Conservation (phyloP, 2,888 invertebrate species). For the Selenia dentaria region DNA sequence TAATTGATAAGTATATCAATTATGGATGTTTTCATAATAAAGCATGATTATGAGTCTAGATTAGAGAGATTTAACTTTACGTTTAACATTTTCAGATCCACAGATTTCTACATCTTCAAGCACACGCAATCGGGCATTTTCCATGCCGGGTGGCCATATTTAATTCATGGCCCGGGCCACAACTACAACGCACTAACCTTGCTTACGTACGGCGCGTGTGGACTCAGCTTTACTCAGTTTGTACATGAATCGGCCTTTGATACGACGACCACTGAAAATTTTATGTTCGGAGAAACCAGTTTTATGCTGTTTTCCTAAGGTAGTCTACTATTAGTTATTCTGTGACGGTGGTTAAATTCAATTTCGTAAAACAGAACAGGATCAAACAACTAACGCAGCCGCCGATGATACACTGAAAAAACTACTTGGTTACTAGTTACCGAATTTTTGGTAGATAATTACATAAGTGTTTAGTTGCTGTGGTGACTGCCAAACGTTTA, state of each 20-base stretch:
- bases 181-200: constrained; percentile 47
- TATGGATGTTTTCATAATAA: no score
- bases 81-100: constrained; percentile 38
- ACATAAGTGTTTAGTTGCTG: no score
- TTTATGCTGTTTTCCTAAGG: constrained; percentile 20
- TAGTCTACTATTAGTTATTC: background rate
- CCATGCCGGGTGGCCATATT: constrained; percentile 49
- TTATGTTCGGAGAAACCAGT: constrained; percentile 34
- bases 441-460: no score
- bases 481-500: no score
- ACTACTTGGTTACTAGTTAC: no score
- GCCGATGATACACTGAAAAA: no score
- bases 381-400: no score
- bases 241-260: constrained; percentile 28
- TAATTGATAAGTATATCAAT: no score
- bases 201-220: constrained; percentile 40
- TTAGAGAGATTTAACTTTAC: no score
- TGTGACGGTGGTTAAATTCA: background rate
- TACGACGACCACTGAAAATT: constrained; percentile 19
- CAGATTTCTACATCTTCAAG: constrained; percentile 24
- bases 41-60: no score
- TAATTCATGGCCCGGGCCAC: constrained; percentile 53
- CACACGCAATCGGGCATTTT: constrained; percentile 59
- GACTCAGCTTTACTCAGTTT: constrained; percentile 37
- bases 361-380: no score